Evolutionary conservation across 23 tunicate genomes (phyloP).

Genomic region (Ciona savignyi): DNA sequence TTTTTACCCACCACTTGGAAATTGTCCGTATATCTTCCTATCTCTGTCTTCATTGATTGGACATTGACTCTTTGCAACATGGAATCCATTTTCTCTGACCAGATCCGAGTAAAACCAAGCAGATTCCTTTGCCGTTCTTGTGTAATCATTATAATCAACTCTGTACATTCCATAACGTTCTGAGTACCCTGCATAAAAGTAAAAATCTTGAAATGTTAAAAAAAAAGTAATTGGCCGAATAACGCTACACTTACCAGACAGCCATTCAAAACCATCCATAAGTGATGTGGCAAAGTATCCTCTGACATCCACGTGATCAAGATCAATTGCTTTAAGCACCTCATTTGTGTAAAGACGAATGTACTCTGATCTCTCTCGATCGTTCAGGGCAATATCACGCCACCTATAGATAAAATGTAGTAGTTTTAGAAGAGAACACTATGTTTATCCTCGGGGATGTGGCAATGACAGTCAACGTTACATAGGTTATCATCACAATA

Average conservation of each 20-base stretch:
- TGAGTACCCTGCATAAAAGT: slow-evolving; percentile 33
- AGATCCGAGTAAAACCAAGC: slow-evolving; percentile 92
- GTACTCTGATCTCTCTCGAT: slow-evolving; percentile 63
- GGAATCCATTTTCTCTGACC: slow-evolving; percentile 85
- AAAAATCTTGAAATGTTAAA: not conserved
- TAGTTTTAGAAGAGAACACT: too few relatives aligned
- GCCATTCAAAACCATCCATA: slow-evolving; percentile 92
- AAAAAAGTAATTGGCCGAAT: not conserved
- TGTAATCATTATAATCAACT: slow-evolving; percentile 46
- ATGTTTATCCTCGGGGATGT: too few relatives aligned
- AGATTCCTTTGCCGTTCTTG: slow-evolving; percentile 74
- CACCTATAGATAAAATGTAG: slow-evolving; percentile 22
- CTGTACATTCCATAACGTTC: slow-evolving; percentile 82
- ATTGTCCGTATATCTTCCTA: slow-evolving; percentile 42
- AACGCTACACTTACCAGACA: slow-evolving; percentile 32
- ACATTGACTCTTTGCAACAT: slow-evolving; percentile 57
- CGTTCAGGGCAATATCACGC: slow-evolving; percentile 77
- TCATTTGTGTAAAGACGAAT: slow-evolving; percentile 56
- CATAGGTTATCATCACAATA: too few relatives aligned
- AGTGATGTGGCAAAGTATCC: slow-evolving; percentile 85
- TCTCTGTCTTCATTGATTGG: slow-evolving; percentile 57
- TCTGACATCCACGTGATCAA: slow-evolving; percentile 86
- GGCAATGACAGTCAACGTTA: too few relatives aligned
- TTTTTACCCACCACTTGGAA: slow-evolving; percentile 39
- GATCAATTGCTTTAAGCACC: slow-evolving; percentile 82